Conservation (phyloP, 92 coral and sea anemone species). For the Palythoa heliodiscus region DNA sequence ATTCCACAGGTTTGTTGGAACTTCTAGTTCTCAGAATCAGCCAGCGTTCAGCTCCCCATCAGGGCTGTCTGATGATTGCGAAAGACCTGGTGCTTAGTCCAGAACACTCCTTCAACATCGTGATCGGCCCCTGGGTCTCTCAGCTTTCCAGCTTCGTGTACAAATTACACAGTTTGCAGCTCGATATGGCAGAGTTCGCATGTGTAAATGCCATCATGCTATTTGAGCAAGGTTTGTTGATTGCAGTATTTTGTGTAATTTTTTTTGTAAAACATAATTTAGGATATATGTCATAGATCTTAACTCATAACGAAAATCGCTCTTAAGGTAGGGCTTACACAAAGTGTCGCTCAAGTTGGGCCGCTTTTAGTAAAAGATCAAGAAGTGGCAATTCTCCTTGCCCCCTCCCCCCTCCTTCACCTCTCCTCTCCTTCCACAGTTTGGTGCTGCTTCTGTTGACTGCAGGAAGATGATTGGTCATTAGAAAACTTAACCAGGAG, state of each 20-base stretch:
- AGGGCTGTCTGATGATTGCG: slow-evolving; percentile 85
- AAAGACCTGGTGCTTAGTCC: slow-evolving; percentile 86
- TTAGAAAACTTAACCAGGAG: no score
- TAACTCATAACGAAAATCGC: no score
- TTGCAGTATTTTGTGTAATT: not conserved
- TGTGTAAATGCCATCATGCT: slow-evolving; percentile 96
- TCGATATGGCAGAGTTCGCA: slow-evolving; percentile 96
- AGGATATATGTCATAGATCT: not conserved
- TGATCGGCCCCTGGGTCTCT: slow-evolving; percentile 89
- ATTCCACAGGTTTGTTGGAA: slow-evolving; percentile 76
- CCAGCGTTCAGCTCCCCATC: slow-evolving; percentile 90
- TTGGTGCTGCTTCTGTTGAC: no score
- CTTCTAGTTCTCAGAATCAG: slow-evolving; percentile 86
- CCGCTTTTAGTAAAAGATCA: no score
- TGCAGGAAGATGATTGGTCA: no score
- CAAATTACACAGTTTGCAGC: slow-evolving; percentile 88
- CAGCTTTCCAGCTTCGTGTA: slow-evolving; percentile 87
- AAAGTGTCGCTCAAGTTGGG: no score
- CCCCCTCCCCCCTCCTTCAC: no score
- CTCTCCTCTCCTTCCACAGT: no score
- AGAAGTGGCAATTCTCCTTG: no score
- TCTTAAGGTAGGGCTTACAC: no score
- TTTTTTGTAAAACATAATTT: no score
- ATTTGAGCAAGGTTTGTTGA: slow-evolving; percentile 87
- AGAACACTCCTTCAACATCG: slow-evolving; percentile 72